phyloP scores from a whole-genome alignment of 1,140 invertebrate species.

The Propsilocerus akamusi region DNA sequence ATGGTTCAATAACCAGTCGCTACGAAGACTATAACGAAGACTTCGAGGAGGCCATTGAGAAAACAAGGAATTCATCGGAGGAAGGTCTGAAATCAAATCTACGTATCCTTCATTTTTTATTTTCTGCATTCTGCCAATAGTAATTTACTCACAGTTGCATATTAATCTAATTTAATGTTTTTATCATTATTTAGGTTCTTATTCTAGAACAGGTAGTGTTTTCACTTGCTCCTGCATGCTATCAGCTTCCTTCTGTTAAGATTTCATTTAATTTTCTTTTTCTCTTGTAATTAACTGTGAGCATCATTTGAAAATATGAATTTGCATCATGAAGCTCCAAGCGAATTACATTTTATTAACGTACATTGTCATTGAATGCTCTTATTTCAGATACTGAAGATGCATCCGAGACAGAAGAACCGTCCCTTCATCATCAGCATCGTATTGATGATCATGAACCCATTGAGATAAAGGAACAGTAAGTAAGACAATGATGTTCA shows the following conservation, averaged over 20 bases:
- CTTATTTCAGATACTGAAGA: constrained; percentile 60
- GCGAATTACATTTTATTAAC: too few relatives aligned
- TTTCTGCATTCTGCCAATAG: neutral
- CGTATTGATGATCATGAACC: constrained; percentile 45
- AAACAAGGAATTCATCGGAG: neutral
- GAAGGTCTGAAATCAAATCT: neutral
- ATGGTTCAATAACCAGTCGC: too few relatives aligned
- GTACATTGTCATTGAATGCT: neutral
- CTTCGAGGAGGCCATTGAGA: neutral
- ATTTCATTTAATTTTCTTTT: neutral
- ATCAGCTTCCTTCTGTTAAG: neutral
- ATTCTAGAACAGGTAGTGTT: neutral
- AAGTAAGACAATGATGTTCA: constrained; percentile 21
- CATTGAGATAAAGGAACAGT: constrained; percentile 84
- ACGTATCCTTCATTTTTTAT: neutral
- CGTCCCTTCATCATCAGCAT: constrained; percentile 30
- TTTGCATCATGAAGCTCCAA: too few relatives aligned
- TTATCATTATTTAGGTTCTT: constrained; percentile 2
- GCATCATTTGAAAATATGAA: too few relatives aligned
- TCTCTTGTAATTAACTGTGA: too few relatives aligned
- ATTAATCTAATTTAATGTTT: neutral
- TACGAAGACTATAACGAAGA: neutral
- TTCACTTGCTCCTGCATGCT: neutral
- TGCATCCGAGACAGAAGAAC: constrained; percentile 66
- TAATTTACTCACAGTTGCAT: neutral